These are phyloP conservation scores for Asteroscopus sphinx DNA, from an alignment of 2,888 invertebrate genomes.

Conservation along the genomic window DNA sequence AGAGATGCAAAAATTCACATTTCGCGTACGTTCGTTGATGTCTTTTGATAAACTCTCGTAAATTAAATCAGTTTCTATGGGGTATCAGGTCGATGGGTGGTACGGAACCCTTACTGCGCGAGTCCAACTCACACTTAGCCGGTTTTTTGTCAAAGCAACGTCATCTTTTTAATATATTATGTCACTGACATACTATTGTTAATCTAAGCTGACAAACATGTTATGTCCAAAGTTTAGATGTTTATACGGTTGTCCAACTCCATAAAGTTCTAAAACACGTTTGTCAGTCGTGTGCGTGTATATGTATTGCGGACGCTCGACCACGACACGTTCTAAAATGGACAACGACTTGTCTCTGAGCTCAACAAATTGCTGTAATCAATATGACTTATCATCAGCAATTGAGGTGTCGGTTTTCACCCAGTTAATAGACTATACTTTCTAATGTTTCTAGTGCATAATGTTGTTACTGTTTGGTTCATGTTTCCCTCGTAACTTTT, in stretches of 20 bases:
- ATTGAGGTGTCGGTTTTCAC: constrained; percentile 57
- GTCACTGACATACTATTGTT: too few relatives aligned
- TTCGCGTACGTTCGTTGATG: too few relatives aligned
- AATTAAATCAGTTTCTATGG: too few relatives aligned
- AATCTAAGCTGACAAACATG: too few relatives aligned
- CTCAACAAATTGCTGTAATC: constrained; percentile 63
- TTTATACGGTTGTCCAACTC: constrained; percentile 36
- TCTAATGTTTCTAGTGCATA: constrained; percentile 46
- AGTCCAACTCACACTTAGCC: too few relatives aligned
- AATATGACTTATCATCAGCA: constrained; percentile 60
- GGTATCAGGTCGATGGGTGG: too few relatives aligned
- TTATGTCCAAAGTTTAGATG: constrained; percentile 31
- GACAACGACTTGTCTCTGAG: constrained; percentile 45
- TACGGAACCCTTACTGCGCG: too few relatives aligned
- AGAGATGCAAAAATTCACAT: too few relatives aligned
- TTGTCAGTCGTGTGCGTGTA: constrained; percentile 29
- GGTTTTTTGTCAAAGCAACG: constrained; percentile 6
- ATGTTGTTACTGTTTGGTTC: constrained; percentile 28
- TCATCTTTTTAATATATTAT: constrained; percentile 9
- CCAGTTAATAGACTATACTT: constrained; percentile 47
- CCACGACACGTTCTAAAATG: constrained; percentile 49
- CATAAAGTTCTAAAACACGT: constrained; percentile 39
- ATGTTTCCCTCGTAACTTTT: constrained; percentile 13
- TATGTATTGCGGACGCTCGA: constrained; percentile 25
- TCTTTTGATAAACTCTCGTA: too few relatives aligned